A percentile compares a stretch with the other conserved stretches of the same genome.
phyloP scores from a whole-genome alignment of 2,797 vertebrate genomes.

The Gymnocypris eckloni region DNA sequence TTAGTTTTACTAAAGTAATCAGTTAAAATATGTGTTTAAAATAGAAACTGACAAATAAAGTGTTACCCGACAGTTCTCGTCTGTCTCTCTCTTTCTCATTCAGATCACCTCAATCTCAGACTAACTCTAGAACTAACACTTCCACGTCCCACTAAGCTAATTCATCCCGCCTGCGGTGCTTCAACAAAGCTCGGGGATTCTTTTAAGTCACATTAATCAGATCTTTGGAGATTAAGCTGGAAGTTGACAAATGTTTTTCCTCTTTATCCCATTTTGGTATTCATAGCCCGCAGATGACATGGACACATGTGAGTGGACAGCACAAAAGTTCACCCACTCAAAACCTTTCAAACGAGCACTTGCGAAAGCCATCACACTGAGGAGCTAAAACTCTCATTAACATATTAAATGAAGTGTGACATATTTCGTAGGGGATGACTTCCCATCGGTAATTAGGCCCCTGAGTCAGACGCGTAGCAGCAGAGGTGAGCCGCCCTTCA shows the following conservation, averaged over 20 bases:
- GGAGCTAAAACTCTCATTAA: constrained; percentile 59
- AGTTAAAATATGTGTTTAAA: background rate
- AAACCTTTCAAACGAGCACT: constrained; percentile 45
- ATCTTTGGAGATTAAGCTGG: constrained; percentile 23
- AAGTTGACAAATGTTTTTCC: constrained; percentile 32
- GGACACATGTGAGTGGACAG: constrained; percentile 45
- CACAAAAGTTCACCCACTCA: constrained; percentile 59
- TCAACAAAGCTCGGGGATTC: constrained; percentile 44
- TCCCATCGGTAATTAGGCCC: constrained; percentile 63
- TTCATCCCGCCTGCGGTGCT: constrained; percentile 48
- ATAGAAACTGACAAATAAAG: background rate
- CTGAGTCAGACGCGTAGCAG: constrained; percentile 56
- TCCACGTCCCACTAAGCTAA: constrained; percentile 65
- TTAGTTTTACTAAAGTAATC: background rate
- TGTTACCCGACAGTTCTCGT: background rate
- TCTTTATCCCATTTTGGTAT: constrained; percentile 36
- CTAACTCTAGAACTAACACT: constrained; percentile 27
- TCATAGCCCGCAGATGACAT: constrained; percentile 54
- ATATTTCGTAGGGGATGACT: constrained; percentile 55
- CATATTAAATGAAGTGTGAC: constrained; percentile 65
- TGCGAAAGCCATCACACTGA: constrained; percentile 42
- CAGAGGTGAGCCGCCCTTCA: constrained; percentile 62
- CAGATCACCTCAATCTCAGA: constrained; percentile 25
- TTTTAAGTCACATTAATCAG: constrained; percentile 43
- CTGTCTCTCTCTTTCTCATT: constrained; percentile 9